Conservation (phyloP, 2,888 invertebrate genomes). For the Noctua janthina region DNA sequence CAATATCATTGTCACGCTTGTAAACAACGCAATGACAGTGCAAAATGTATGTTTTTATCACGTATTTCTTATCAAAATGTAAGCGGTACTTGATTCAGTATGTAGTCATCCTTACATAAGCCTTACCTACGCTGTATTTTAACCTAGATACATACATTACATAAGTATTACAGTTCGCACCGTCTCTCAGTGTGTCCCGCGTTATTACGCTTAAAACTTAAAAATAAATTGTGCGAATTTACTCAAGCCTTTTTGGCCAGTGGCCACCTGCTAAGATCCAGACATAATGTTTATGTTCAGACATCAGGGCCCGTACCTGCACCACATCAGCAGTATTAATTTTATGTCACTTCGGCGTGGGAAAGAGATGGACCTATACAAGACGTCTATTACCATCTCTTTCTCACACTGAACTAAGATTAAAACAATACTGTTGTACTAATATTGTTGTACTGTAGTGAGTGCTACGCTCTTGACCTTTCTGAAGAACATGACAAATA, state of each 20-base stretch:
- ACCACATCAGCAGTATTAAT: background rate
- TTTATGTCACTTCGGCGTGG: background rate
- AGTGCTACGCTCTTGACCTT: background rate
- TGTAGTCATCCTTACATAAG: conserved; percentile 4
- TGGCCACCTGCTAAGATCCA: background rate
- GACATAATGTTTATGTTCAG: background rate
- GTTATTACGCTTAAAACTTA: background rate
- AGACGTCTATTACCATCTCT: background rate
- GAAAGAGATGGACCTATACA: background rate
- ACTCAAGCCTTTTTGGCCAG: background rate
- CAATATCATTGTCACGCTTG: background rate
- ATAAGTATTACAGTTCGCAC: background rate
- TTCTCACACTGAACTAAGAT: background rate
- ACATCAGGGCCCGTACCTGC: background rate
- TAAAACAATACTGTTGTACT: background rate
- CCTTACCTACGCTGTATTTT: background rate
- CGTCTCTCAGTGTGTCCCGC: background rate
- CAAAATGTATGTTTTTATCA: conserved; percentile 4
- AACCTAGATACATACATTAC: background rate
- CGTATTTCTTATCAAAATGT: conserved; percentile 41
- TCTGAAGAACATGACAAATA: background rate
- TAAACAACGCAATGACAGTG: conserved; percentile 30
- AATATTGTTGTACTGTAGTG: too few species aligned
- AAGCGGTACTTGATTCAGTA: background rate
- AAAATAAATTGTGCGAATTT: background rate